phyloP scores from a whole-genome alignment of 2,888 invertebrate genomes.

The Copidosoma aretas region DNA sequence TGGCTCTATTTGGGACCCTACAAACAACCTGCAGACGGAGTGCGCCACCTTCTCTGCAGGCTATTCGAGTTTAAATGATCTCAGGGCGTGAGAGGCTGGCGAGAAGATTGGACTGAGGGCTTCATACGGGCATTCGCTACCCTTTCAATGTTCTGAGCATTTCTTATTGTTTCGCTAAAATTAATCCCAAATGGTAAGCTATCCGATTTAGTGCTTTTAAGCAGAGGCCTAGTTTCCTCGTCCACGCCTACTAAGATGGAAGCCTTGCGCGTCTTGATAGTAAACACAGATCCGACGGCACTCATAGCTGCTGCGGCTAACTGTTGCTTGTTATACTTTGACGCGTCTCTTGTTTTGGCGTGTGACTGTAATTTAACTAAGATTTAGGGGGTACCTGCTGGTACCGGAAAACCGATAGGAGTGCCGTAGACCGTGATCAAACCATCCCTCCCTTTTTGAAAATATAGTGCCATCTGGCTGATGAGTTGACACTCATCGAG shows the following conservation, averaged over 20 bases:
- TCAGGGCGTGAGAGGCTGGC: background rate
- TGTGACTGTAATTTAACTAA: too few species aligned
- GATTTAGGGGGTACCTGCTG: too few species aligned
- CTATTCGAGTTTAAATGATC: background rate
- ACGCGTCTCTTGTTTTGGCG: too few species aligned
- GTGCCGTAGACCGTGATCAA: too few species aligned
- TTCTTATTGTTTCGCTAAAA: constrained; percentile 25
- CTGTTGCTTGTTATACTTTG: too few species aligned
- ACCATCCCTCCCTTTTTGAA: too few species aligned
- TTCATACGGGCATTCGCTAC: background rate
- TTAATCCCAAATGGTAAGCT: constrained; percentile 26
- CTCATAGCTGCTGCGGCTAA: background rate
- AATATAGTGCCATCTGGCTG: too few species aligned
- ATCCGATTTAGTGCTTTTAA: constrained; percentile 31
- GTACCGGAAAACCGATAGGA: too few species aligned
- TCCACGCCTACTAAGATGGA: constrained; percentile 3
- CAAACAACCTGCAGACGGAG: background rate
- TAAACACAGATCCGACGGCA: too few species aligned
- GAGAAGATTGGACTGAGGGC: too few species aligned
- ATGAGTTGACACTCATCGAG: too few species aligned
- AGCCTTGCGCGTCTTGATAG: constrained; percentile 14
- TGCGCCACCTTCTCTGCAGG: background rate
- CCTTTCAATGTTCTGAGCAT: constrained; percentile 26
- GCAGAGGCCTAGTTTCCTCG: constrained; percentile 22
- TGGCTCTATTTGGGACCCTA: background rate